Percentiles rank a stretch among this genome's conserved stretches.
These are phyloP conservation scores for Ophion costatus DNA, from an alignment of 2,888 invertebrate genomes.

Conservation along the genomic window DNA sequence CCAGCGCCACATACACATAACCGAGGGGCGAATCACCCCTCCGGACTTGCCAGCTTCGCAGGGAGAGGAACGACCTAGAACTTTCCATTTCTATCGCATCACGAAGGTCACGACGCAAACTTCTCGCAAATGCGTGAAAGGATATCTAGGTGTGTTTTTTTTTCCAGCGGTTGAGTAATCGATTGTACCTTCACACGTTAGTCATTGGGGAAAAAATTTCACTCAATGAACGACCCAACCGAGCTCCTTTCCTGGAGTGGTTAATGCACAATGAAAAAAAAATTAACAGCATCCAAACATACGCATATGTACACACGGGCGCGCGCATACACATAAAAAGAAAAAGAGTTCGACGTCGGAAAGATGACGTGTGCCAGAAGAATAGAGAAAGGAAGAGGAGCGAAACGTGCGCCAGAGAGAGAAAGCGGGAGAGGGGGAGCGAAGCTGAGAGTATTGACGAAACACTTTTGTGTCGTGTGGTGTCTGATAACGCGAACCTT, in stretches of 20 bases:
- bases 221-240: too few species aligned
- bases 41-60: neutral
- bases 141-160: neutral
- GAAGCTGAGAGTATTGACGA: slow-evolving; percentile 13
- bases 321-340: too few species aligned
- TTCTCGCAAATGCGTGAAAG: neutral
- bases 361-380: neutral
- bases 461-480: slow-evolving; percentile 7
- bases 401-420: neutral
- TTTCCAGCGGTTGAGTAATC: slow-evolving; percentile 1
- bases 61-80: slow-evolving; percentile 44
- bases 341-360: neutral
- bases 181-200: neutral
- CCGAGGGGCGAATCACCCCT: slow-evolving; percentile 22
- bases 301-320: neutral
- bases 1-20: neutral
- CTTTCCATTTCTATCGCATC: slow-evolving; percentile 34
- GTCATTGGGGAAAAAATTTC: neutral
- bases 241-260: too few species aligned
- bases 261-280: neutral
- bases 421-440: neutral
- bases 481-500: slow-evolving; percentile 31
- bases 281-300: neutral
- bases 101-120: slow-evolving; percentile 27
- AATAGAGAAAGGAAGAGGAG: neutral